Conservation (phyloP, 2,888 invertebrate genomes). For the Chesias legatella region DNA sequence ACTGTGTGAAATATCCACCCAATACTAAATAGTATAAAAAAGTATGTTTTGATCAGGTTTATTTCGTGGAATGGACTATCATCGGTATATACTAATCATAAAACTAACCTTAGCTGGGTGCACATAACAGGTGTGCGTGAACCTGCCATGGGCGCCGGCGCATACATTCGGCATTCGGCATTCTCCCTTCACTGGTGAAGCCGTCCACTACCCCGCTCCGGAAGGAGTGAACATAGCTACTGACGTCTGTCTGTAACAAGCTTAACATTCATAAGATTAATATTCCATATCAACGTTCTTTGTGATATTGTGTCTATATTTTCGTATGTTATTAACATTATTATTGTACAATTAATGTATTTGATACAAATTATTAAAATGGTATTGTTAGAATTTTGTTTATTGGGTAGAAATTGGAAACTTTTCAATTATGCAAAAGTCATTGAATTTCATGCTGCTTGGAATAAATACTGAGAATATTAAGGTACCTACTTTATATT, state of each 20-base stretch:
- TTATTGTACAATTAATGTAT: constrained; percentile 29
- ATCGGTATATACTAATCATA: constrained; percentile 33
- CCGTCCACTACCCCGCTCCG: constrained; percentile 60
- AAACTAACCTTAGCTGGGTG: constrained; percentile 35
- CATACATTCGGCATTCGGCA: constrained; percentile 90
- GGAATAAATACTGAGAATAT: constrained; percentile 14
- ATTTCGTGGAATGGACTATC: too few species aligned
- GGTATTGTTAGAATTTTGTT: constrained; percentile 8
- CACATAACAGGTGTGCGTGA: constrained; percentile 73
- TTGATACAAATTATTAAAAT: constrained; percentile 21
- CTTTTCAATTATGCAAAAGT: background rate
- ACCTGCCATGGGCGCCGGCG: constrained; percentile 82
- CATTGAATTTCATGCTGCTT: constrained; percentile 25
- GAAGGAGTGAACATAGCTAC: constrained; percentile 57
- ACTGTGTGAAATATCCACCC: too few species aligned
- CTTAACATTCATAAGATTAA: constrained; percentile 29
- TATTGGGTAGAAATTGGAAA: background rate
- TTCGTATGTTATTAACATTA: constrained; percentile 23
- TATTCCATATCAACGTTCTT: constrained; percentile 28
- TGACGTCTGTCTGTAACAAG: constrained; percentile 48
- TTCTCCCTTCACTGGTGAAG: constrained; percentile 83
- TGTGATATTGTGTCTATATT: constrained; percentile 16
- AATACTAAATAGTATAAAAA: too few species aligned
- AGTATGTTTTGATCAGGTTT: too few species aligned
- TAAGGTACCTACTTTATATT: constrained; percentile 14